These are phyloP conservation scores for Lasioglossum marginatum DNA, from an alignment of 2,888 invertebrate genomes.

Conservation along the genomic window DNA sequence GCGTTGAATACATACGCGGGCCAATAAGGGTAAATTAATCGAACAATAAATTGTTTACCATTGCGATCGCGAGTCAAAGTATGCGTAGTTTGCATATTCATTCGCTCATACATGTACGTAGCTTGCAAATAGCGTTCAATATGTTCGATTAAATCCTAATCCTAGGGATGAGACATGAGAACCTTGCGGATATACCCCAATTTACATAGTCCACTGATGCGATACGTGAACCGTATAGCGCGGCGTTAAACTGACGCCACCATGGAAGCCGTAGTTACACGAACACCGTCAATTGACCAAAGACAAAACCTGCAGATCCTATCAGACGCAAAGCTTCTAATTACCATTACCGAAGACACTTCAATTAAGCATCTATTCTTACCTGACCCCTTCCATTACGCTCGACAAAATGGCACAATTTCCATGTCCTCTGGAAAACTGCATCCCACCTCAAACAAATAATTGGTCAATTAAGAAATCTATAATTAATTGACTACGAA, in stretches of 20 bases:
- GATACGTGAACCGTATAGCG: conserved; percentile 19
- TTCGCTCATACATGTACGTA: not conserved
- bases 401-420: not conserved
- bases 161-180: conserved; percentile 17
- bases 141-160: conserved; percentile 46
- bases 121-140: conserved; percentile 22
- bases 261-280: conserved; percentile 16
- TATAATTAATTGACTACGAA: too few relatives aligned
- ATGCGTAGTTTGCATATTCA: conserved; percentile 9
- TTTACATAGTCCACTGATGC: conserved; percentile 29
- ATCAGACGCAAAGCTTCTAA: not conserved
- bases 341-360: conserved; percentile 5
- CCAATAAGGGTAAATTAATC: conserved; percentile 4
- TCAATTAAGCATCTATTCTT: not conserved
- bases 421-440: not conserved
- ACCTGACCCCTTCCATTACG: not conserved
- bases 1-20: not conserved
- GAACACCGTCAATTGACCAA: conserved; percentile 4
- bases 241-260: not conserved
- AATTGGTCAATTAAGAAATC: not conserved
- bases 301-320: not conserved
- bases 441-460: not conserved
- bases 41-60: not conserved
- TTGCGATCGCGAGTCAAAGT: conserved; percentile 17
- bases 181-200: conserved; percentile 26